Conservation (phyloP, 53 echinoderm and acorn worm species). For the Mesocentrotus franciscanus region DNA sequence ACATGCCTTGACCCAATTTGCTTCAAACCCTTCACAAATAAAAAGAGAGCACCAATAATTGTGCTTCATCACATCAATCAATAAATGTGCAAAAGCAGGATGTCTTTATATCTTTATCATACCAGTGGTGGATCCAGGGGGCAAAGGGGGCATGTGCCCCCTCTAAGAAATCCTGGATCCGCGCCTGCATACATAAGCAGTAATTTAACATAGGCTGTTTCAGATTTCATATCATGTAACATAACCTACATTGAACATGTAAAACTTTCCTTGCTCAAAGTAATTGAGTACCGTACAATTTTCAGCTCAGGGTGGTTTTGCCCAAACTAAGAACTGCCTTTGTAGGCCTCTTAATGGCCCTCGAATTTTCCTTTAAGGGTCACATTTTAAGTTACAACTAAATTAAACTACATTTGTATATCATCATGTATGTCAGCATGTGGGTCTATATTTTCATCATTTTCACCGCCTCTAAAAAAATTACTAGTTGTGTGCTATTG, state of each 20-base stretch:
- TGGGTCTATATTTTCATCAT: no score
- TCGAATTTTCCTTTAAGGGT: background rate
- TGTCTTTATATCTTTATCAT: background rate
- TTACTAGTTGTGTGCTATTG: no score
- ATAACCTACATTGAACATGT: background rate
- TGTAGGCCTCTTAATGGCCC: background rate
- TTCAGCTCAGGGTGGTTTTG: background rate
- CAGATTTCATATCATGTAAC: no score
- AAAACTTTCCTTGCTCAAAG: background rate
- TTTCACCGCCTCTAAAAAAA: no score
- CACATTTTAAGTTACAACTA: no score
- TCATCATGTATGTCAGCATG: no score
- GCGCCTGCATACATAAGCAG: background rate
- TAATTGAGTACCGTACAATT: no score
- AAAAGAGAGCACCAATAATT: background rate
- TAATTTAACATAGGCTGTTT: background rate
- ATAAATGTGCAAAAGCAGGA: background rate
- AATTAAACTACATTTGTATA: background rate
- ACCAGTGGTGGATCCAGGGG: no score
- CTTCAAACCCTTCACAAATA: background rate
- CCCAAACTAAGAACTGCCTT: no score
- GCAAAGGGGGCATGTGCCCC: no score
- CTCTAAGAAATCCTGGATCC: no score
- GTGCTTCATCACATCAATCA: background rate
- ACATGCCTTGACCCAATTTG: background rate